A percentile compares a stretch with the other conserved stretches of the same genome.
These are phyloP conservation scores for Anastrepha obliqua DNA, from an alignment of 1,140 invertebrate genomes.

Conservation along the genomic window DNA sequence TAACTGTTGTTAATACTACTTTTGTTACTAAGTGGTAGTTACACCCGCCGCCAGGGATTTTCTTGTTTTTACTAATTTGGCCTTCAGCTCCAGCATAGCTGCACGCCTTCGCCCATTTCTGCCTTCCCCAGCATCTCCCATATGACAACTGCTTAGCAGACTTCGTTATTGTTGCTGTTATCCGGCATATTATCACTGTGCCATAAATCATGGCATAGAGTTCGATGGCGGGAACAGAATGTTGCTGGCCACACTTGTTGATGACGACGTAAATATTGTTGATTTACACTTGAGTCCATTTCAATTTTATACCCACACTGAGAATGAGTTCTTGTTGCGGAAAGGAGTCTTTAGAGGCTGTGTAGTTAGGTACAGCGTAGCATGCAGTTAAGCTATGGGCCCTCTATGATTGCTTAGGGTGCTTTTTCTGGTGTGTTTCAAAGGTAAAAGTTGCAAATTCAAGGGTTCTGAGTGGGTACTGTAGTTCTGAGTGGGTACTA, in stretches of 20 bases:
- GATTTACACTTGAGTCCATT: neutral
- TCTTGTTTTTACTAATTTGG: slow-evolving; percentile 2
- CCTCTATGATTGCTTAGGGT: too few species aligned
- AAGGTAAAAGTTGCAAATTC: too few species aligned
- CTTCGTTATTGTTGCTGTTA: neutral
- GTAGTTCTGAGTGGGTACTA: too few species aligned
- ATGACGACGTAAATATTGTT: neutral
- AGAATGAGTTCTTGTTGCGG: neutral
- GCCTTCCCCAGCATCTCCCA: neutral
- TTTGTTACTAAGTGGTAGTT: neutral
- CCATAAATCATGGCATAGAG: slow-evolving; percentile 22
- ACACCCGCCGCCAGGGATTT: neutral
- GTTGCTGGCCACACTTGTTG: neutral
- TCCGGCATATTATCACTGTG: slow-evolving; percentile 10
- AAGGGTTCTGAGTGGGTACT: too few species aligned
- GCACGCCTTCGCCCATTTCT: neutral
- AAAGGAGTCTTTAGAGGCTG: neutral
- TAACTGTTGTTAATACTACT: neutral
- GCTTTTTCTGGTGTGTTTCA: too few species aligned
- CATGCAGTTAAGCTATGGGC: too few species aligned
- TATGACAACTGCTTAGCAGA: neutral
- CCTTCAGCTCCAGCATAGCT: neutral
- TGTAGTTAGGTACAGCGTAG: too few species aligned
- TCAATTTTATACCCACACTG: neutral
- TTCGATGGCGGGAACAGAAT: neutral